Evolutionary conservation across 2,797 vertebrate genomes (phyloP).

Genomic region (Gambusia yucatana): DNA sequence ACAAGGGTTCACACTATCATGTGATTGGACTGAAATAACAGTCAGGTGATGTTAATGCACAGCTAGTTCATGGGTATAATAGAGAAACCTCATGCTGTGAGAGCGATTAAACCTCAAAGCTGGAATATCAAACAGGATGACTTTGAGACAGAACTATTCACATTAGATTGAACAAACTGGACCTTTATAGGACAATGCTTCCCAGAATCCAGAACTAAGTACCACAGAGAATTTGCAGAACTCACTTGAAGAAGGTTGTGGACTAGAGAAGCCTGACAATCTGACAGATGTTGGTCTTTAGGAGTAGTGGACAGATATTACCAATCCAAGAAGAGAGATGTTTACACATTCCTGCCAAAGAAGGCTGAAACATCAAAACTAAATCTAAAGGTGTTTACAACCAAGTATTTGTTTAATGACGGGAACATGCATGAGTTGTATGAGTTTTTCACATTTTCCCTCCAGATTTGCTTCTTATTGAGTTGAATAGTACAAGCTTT

Average conservation of each 20-base stretch:
- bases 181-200: background rate
- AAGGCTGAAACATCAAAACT: background rate
- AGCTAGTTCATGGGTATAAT: conserved; percentile 1
- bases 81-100: background rate
- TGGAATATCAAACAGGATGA: background rate
- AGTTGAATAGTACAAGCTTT: background rate
- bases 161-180: background rate
- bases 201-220: no score
- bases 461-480: background rate
- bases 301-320: background rate
- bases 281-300: background rate
- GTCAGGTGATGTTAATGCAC: background rate
- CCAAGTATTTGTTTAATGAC: background rate
- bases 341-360: background rate
- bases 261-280: no score
- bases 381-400: background rate
- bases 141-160: background rate
- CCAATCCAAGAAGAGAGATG: background rate
- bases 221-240: no score
- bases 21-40: conserved; percentile 15
- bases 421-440: background rate
- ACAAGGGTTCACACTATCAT: conserved; percentile 39
- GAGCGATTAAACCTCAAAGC: background rate
- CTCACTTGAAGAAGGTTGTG: no score
- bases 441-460: background rate